These are phyloP conservation scores for Prosopocoilus inquinatus DNA, from an alignment of 2,888 invertebrate genomes.

Conservation along the genomic window DNA sequence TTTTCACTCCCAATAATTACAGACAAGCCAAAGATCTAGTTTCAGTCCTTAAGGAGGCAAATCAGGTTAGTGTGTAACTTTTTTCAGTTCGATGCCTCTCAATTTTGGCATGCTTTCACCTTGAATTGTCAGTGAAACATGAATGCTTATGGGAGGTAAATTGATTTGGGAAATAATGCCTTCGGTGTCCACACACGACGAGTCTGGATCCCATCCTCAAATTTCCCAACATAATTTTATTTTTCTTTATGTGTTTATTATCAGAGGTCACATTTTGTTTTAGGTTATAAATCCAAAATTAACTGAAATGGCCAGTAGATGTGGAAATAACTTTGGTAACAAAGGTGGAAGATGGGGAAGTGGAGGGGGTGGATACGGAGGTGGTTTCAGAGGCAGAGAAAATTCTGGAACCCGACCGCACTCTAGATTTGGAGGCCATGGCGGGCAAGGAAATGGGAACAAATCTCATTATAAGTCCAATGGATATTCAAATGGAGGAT, in stretches of 20 bases:
- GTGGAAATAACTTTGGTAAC: constrained; percentile 51
- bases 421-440: constrained; percentile 28
- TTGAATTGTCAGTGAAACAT: constrained; percentile 61
- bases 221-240: constrained; percentile 32
- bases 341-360: constrained; percentile 58
- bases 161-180: constrained; percentile 66
- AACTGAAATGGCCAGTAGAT: constrained; percentile 71
- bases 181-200: constrained; percentile 72
- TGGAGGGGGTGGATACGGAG: constrained; percentile 34
- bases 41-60: constrained; percentile 85
- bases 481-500: constrained; percentile 31
- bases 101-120: constrained; percentile 75
- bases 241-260: neutral
- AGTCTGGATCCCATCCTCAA: constrained; percentile 77
- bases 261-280: constrained; percentile 27
- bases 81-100: constrained; percentile 53
- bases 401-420: constrained; percentile 39
- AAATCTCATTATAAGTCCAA: constrained; percentile 23
- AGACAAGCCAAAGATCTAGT: constrained; percentile 87
- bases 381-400: constrained; percentile 44
- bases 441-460: constrained; percentile 9
- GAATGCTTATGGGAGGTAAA: constrained; percentile 76
- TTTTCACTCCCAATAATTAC: constrained; percentile 86
- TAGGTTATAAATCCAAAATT: constrained; percentile 84
- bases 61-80: constrained; percentile 61